Conservation (phyloP, 2,797 vertebrate species). For the Menidia menidia region DNA sequence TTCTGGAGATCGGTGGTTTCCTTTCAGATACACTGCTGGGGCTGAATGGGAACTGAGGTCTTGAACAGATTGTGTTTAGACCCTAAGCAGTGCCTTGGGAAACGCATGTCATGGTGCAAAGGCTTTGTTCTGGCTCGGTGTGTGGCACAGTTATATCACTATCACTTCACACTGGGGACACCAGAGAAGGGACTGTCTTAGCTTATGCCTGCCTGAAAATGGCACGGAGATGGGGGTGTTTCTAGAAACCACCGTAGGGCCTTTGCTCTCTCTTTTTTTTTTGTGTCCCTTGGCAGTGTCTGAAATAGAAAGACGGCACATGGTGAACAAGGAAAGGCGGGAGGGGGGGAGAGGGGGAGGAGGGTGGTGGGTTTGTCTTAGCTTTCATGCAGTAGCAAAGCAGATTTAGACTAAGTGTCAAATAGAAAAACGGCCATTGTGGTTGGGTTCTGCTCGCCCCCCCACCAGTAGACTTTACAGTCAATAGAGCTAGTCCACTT, state of each 20-base stretch:
- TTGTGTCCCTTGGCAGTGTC: slow-evolving; percentile 57
- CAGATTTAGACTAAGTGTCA: slow-evolving; percentile 83
- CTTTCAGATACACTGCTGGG: slow-evolving; percentile 41
- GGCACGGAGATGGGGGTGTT: slow-evolving; percentile 62
- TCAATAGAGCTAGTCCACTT: slow-evolving; percentile 88
- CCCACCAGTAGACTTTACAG: slow-evolving; percentile 84
- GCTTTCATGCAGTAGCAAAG: slow-evolving; percentile 77
- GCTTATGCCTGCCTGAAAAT: slow-evolving; percentile 66
- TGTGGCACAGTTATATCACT: slow-evolving; percentile 78
- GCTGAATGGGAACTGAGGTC: slow-evolving; percentile 56
- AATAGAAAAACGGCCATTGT: slow-evolving; percentile 84
- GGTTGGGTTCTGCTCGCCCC: slow-evolving; percentile 60
- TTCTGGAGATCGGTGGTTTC: slow-evolving; percentile 8
- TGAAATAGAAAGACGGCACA: slow-evolving; percentile 62
- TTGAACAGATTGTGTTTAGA: slow-evolving; percentile 72
- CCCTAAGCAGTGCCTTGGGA: slow-evolving; percentile 73
- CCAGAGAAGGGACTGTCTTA: slow-evolving; percentile 39
- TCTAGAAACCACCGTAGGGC: slow-evolving; percentile 67
- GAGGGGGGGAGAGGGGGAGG: slow-evolving; percentile 36
- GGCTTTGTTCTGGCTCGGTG: slow-evolving; percentile 67
- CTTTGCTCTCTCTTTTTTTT: slow-evolving; percentile 44
- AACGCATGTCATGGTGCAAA: slow-evolving; percentile 69
- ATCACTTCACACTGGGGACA: slow-evolving; percentile 66
- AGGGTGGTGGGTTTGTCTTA: slow-evolving; percentile 72
- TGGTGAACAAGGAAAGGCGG: slow-evolving; percentile 43